These are phyloP conservation scores for Emydura subglobosa DNA, from an alignment of 2,113 vertebrate genomes.

Conservation along the genomic window DNA sequence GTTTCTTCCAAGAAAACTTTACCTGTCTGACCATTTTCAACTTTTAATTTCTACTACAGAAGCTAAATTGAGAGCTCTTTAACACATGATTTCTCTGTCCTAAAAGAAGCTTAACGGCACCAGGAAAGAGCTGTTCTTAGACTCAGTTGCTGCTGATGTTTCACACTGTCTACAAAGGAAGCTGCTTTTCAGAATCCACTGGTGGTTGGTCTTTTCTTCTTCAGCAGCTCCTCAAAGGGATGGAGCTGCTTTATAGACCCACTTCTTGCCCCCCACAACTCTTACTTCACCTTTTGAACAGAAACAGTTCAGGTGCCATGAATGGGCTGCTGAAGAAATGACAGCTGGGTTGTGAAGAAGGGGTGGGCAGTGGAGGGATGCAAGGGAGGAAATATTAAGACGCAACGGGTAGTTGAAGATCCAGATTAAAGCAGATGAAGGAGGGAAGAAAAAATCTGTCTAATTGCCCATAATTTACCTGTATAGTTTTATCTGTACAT, in stretches of 20 bases:
- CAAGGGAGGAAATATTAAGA: background rate
- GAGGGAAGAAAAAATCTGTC: background rate
- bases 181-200: background rate
- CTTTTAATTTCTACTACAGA: background rate
- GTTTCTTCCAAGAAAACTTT: background rate
- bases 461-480: background rate
- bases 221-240: background rate
- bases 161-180: background rate
- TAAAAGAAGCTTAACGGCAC: background rate
- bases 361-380: background rate
- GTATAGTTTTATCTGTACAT: background rate
- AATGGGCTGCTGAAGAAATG: background rate
- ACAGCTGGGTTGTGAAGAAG: background rate
- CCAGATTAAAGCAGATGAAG: background rate
- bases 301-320: background rate
- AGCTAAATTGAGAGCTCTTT: background rate
- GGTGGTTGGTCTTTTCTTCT: background rate
- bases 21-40: accelerated
- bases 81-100: background rate
- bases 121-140: background rate
- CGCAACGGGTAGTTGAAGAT: background rate
- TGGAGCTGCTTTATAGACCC: background rate
- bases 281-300: background rate
- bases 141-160: background rate
- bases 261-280: background rate